Evolutionary conservation across 2,797 vertebrate species (phyloP).

Genomic region (Leptatherina wallacei): DNA sequence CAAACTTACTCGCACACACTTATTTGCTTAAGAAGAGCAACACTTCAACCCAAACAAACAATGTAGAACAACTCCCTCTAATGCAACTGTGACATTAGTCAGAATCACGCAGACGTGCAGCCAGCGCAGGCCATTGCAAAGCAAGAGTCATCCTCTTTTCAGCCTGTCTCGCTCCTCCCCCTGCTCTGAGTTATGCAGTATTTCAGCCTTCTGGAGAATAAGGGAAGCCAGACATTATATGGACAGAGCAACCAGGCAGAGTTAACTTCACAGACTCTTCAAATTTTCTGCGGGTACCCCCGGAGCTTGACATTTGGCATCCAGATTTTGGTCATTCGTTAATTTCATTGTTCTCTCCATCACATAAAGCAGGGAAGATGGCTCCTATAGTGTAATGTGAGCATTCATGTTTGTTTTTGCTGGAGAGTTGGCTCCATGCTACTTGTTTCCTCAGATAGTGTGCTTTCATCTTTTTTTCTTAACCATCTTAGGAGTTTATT

Average conservation of each 20-base stretch:
- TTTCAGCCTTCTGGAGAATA: conserved; percentile 89
- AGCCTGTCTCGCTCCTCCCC: conserved; percentile 87
- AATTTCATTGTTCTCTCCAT: conserved; percentile 22
- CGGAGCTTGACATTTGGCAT: conserved; percentile 36
- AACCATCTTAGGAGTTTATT: conserved; percentile 21
- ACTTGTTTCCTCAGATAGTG: conserved; percentile 15
- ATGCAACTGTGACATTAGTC: conserved; percentile 62
- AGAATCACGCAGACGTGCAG: conserved; percentile 60
- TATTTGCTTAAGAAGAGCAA: conserved; percentile 3
- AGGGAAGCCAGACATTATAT: conserved; percentile 85
- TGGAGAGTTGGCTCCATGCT: conserved; percentile 12
- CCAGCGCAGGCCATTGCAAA: conserved; percentile 73
- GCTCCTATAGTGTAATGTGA: conserved; percentile 17
- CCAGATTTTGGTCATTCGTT: conserved; percentile 28
- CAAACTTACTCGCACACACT: background rate
- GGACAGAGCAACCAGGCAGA: conserved; percentile 84
- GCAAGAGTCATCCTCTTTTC: conserved; percentile 79
- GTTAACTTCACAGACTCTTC: conserved; percentile 69
- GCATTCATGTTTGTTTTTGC: conserved; percentile 37
- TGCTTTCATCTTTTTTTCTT: conserved; percentile 8
- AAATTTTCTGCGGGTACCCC: conserved; percentile 15
- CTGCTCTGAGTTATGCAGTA: conserved; percentile 82
- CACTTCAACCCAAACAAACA: conserved; percentile 42
- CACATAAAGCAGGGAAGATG: conserved; percentile 46
- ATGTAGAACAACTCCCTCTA: conserved; percentile 25